Base-by-base conservation (phyloP, 2,797 vertebrate species). In the Gorsachius magnificus region DNA sequence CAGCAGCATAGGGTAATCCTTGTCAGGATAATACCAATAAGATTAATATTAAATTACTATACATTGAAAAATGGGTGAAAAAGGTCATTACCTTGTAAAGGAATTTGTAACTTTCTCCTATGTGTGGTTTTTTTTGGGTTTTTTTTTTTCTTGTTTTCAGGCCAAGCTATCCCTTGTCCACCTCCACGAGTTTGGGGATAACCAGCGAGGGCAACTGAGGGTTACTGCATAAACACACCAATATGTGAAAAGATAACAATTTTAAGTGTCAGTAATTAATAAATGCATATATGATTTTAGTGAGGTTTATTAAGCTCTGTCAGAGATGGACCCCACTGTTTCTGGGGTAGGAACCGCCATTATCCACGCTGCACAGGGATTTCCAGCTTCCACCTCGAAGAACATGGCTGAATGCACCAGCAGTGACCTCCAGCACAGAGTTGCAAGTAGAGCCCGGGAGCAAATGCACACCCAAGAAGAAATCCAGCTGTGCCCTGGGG, bases 361-460 rank as follows among this genome's bases (percentile, higher is more conserved):
- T 6, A 35, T 38, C 63, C 54, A 6, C 11, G 5, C 19, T 38
- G 35, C 21, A 38, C 0, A 1, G 50, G 35, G 17, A 17, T n/a
- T 65, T 72, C 15, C 50, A 76, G 22, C 58, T 72, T 76, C 25
- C 6, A 31, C 6, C 20, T 31, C 13, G 16, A 87, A 29, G 16
- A 54, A 58, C 21, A 24, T 2, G 5, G 0, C 20, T 2, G 6
- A n/a, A 45, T 5, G 25, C 5, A 9, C 10, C 0, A 6, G 17
- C 3, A 12, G n/a, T 45, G 35, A 25, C 35, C n/a, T 54, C n/a
- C 43, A 53, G 60, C 25, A 25, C 19, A 13, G 5, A 7, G 13
- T 3, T 53, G 16, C 24, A 77, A 63, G 48, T 1, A n/a, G 13
- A 58, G 36, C n/a, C 28, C 3, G 3, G 17, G 31, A 33, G 38